Evolutionary conservation across 2,888 invertebrate species (phyloP), one percentile per base, ranked within the genome.

Genomic region (Herminia tarsipennalis): DNA sequence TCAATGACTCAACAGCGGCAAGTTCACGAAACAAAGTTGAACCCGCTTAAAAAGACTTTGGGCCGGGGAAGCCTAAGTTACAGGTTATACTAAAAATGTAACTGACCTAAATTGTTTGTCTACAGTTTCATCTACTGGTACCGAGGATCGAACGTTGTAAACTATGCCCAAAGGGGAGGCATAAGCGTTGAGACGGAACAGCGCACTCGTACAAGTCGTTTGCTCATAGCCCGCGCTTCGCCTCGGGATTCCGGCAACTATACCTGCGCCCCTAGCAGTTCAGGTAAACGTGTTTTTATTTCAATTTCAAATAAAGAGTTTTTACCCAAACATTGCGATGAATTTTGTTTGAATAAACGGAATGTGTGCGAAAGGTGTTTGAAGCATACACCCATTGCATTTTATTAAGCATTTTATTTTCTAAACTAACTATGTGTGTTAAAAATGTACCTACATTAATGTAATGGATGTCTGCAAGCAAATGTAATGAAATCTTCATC

Each of bases 221-320:
- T 97, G 60, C 93, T 97, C 68, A 96, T 97, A 74, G 96, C 97
- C 43, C 95, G 96, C 72, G 97, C 97, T 28, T 94, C 95, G 63
- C 94, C 96, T 25, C 92, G 95, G 42, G 97, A 97, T 92, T 96
- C 95, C 30, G 97, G 97, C 69, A 97, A 97, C 92, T 98, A 97
- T 83, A 97, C 97, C 48, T 97, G 97, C 84, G 95, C 96, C 66
- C 97, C 97, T 43, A 95, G 95, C 77, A 96, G 95, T 81, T 95
- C 96, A 73, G 94, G 94, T 94, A 56, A 73, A 65, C 10, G 10
- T 20, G 2, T 0, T 32, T 5, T 14, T n/a, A 13, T n/a, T n/a
- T 14, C n/a, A 29, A 14, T 8, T 16, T 29, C n/a, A n/a, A n/a
- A n/a, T n/a, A n/a, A n/a, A n/a, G n/a, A 16, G 13, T 14, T 14